These are phyloP conservation scores for Epinotia bilunana DNA, from an alignment of 2,888 invertebrate genomes.

Conservation along the genomic window DNA sequence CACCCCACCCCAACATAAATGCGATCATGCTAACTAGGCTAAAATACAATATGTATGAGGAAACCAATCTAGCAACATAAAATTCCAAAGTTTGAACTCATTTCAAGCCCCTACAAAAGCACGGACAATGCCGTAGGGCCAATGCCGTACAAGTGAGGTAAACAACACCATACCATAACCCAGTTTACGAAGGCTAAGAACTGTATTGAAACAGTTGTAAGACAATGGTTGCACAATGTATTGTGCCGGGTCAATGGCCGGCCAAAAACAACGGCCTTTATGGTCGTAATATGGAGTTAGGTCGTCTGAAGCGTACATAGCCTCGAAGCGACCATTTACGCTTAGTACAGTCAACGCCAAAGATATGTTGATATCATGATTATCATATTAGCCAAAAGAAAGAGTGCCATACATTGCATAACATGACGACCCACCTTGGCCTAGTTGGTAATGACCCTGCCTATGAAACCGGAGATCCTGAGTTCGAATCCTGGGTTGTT, in stretches of 20 bases:
- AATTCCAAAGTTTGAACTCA: background rate
- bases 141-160: slow-evolving; percentile 28
- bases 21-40: too few relatives aligned
- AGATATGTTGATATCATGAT: too few relatives aligned
- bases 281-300: slow-evolving; percentile 16
- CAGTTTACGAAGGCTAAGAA: slow-evolving; percentile 42
- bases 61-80: too few relatives aligned
- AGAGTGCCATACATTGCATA: too few relatives aligned
- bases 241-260: slow-evolving; percentile 30
- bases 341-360: too few relatives aligned
- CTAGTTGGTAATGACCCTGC: too few relatives aligned
- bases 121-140: slow-evolving; percentile 11
- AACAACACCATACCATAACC: slow-evolving; percentile 41
- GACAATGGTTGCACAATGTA: slow-evolving; percentile 42
- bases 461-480: too few relatives aligned
- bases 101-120: background rate
- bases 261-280: slow-evolving; percentile 18
- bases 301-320: slow-evolving; percentile 2
- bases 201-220: slow-evolving; percentile 38
- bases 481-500: too few relatives aligned
- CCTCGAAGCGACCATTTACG: background rate
- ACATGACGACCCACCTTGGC: too few relatives aligned
- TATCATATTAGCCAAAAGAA: too few relatives aligned
- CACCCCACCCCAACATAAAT: too few relatives aligned
- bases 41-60: too few relatives aligned